These are phyloP conservation scores for Xyrichtys novacula DNA, from an alignment of 2,797 vertebrate genomes.

Conservation along the genomic window DNA sequence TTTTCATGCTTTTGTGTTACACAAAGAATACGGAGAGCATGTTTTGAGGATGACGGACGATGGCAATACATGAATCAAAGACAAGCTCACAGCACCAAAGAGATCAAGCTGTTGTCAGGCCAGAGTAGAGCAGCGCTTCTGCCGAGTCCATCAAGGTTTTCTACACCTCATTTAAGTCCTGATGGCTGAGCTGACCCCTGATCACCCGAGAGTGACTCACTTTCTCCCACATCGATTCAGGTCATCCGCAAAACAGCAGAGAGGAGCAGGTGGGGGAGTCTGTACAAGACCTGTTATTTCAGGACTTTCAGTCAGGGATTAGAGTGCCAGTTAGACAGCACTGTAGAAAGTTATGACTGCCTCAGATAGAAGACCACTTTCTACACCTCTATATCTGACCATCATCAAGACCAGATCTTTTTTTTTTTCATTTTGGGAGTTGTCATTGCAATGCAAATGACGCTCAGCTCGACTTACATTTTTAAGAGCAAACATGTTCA, in stretches of 20 bases:
- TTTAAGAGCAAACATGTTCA: background rate
- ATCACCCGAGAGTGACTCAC: slow-evolving; percentile 44
- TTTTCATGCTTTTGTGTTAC: background rate
- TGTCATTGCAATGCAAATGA: no score
- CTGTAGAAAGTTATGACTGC: background rate
- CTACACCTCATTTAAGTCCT: slow-evolving; percentile 53
- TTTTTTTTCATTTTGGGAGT: no score
- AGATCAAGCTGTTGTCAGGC: slow-evolving; percentile 36
- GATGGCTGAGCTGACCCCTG: slow-evolving; percentile 33
- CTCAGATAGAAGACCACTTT: background rate
- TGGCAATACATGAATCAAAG: slow-evolving; percentile 8
- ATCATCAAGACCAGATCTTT: background rate
- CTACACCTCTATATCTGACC: background rate
- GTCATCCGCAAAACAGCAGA: slow-evolving; percentile 26
- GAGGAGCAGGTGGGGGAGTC: background rate
- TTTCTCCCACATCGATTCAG: slow-evolving; percentile 35
- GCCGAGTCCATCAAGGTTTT: slow-evolving; percentile 15
- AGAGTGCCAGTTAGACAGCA: background rate
- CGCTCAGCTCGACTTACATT: background rate
- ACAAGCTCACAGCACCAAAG: slow-evolving; percentile 4
- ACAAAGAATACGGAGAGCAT: background rate
- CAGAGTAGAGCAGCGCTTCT: slow-evolving; percentile 30
- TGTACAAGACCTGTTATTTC: background rate
- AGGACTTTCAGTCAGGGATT: background rate
- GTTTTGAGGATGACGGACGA: background rate